Evolutionary conservation across 2,888 invertebrate species (phyloP).

Genomic region (Xylophagus ater): DNA sequence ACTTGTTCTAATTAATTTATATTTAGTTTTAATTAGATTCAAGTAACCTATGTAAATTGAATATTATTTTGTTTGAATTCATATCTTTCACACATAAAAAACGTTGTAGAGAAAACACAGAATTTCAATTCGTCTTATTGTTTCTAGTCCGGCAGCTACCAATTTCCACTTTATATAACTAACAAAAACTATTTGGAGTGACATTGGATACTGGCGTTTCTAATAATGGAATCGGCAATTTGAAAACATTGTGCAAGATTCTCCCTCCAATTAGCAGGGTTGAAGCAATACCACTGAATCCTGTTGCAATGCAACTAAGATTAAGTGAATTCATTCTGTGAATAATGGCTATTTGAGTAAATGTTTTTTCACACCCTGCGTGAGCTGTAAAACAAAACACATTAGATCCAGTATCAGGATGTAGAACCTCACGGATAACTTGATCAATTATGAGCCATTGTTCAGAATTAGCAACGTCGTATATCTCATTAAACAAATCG

Average conservation of each 20-base stretch:
- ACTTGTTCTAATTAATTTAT: too few relatives aligned
- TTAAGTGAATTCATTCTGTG: conserved; percentile 1
- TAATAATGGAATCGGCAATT: conserved; percentile 20
- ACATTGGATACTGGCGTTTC: too few relatives aligned
- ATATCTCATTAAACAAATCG: conserved; percentile 1
- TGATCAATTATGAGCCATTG: conserved; percentile 2
- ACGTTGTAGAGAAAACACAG: too few relatives aligned
- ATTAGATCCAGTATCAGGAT: conserved; percentile 8
- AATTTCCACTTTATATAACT: too few relatives aligned
- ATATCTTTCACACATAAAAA: too few relatives aligned
- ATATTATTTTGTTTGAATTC: too few relatives aligned
- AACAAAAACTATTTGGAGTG: neutral
- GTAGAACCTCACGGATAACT: conserved; percentile 5
- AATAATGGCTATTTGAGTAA: conserved; percentile 8
- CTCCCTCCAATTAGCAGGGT: conserved; percentile 13
- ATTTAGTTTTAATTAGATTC: too few relatives aligned
- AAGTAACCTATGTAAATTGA: too few relatives aligned
- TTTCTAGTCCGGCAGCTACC: too few relatives aligned
- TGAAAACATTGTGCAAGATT: conserved; percentile 12
- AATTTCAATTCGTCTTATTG: too few relatives aligned
- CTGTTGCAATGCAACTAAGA: conserved; percentile 6
- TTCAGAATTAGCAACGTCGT: conserved; percentile 4
- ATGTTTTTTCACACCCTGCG: conserved; percentile 9
- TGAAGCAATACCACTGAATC: conserved; percentile 12
- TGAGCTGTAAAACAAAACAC: conserved; percentile 12